A percentile compares a stretch with the other conserved stretches of the same genome.
Evolutionary conservation across 2,113 vertebrate genomes (phyloP).

Genomic region (Tragelaphus imberbis): DNA sequence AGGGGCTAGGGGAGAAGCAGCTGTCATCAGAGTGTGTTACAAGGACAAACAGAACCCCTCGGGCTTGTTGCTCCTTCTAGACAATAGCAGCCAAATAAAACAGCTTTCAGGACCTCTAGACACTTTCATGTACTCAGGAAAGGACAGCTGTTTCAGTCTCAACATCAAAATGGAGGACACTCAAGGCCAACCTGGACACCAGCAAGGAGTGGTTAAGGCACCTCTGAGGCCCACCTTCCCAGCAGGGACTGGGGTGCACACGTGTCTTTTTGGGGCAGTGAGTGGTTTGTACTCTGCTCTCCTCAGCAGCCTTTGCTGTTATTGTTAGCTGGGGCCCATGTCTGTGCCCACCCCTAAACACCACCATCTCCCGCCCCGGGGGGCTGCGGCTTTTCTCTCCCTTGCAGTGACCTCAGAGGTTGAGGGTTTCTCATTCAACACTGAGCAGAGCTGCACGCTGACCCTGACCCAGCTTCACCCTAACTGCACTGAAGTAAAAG

Average conservation of each 20-base stretch:
- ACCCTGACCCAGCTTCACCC: not conserved
- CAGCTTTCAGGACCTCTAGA: not conserved
- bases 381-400: not conserved
- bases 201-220: not conserved
- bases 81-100: not conserved
- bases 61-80: not conserved
- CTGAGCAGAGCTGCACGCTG: not conserved
- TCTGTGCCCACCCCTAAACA: too few relatives aligned
- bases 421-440: not conserved
- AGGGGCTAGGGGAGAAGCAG: not conserved
- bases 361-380: not conserved
- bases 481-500: not conserved
- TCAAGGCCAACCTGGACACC: not conserved
- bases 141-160: not conserved
- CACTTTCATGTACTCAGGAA: not conserved
- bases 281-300: not conserved
- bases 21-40: not conserved
- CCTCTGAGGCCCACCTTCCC: not conserved
- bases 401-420: not conserved
- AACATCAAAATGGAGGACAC: not conserved
- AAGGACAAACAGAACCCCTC: not conserved
- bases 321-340: not conserved
- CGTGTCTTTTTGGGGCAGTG: not conserved
- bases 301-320: not conserved
- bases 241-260: rapidly evolving